Evolutionary conservation across 2,113 vertebrate species (phyloP).

Genomic region (Bolborhynchus lineola): DNA sequence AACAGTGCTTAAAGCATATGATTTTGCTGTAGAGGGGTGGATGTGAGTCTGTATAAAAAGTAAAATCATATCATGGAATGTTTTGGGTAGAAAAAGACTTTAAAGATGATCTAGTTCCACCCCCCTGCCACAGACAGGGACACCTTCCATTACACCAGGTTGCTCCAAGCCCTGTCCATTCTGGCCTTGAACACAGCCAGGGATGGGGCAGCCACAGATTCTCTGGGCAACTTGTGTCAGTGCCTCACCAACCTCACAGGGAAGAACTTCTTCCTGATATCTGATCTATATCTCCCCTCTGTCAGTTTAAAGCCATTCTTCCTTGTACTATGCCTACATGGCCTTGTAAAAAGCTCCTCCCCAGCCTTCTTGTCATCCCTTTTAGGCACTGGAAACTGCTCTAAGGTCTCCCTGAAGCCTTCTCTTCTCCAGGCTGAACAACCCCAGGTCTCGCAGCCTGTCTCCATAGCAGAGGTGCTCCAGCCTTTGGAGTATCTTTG

Average conservation of each 20-base stretch:
- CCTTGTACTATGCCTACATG: not conserved
- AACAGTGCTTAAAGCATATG: fast-evolving
- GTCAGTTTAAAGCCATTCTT: not conserved
- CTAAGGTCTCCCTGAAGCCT: not conserved
- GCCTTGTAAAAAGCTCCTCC: not conserved
- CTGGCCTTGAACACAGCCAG: not conserved
- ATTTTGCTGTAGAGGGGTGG: not conserved
- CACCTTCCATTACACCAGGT: not conserved
- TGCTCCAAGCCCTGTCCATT: not conserved
- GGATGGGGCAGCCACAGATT: not conserved
- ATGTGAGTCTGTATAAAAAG: fast-evolving
- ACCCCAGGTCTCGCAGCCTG: not conserved
- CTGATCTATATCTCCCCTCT: not conserved
- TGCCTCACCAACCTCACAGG: not conserved
- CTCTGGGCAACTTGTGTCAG: not conserved
- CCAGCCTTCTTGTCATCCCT: not conserved
- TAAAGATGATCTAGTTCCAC: not conserved
- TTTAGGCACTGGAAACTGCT: not conserved
- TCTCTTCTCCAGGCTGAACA: not conserved
- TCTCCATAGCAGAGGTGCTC: not conserved
- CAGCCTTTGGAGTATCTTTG: not conserved
- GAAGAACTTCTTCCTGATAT: not conserved
- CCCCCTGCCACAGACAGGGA: not conserved
- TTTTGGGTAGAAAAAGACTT: not conserved
- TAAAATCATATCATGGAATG: not conserved